These are phyloP conservation scores for Holotrichia oblita DNA, from an alignment of 1,140 invertebrate genomes.

Conservation along the genomic window DNA sequence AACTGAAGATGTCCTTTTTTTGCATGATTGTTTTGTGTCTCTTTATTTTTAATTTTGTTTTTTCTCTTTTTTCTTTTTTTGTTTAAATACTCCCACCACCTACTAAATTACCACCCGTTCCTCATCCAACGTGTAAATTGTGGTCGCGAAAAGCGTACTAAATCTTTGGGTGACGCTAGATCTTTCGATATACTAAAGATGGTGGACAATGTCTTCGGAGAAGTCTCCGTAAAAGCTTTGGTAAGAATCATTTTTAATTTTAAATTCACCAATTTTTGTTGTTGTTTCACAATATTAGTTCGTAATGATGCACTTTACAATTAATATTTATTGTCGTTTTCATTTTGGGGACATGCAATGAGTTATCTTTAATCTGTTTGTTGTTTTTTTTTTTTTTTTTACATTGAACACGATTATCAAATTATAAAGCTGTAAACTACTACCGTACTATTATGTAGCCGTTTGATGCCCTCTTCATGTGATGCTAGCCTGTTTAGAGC, in stretches of 20 bases:
- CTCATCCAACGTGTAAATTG: background rate
- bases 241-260: conserved; percentile 62
- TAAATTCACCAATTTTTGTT: background rate
- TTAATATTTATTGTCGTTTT: background rate
- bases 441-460: no score
- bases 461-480: no score
- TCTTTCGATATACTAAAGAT: conserved; percentile 39
- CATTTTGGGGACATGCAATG: background rate
- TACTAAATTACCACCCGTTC: background rate
- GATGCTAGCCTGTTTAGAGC: no score
- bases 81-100: conserved; percentile 32
- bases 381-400: no score
- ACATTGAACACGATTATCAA: no score
- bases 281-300: background rate
- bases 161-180: conserved; percentile 54
- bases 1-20: no score
- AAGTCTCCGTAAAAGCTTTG: conserved; percentile 68
- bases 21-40: background rate
- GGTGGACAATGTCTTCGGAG: conserved; percentile 62
- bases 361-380: conserved; percentile 12
- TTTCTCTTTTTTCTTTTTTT: conserved; percentile 46
- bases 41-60: conserved; percentile 44
- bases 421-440: no score
- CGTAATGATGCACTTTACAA: background rate
- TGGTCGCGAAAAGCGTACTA: conserved; percentile 52